phyloP scores from a whole-genome alignment of 2,888 invertebrate species.

The Tipula lateralis region DNA sequence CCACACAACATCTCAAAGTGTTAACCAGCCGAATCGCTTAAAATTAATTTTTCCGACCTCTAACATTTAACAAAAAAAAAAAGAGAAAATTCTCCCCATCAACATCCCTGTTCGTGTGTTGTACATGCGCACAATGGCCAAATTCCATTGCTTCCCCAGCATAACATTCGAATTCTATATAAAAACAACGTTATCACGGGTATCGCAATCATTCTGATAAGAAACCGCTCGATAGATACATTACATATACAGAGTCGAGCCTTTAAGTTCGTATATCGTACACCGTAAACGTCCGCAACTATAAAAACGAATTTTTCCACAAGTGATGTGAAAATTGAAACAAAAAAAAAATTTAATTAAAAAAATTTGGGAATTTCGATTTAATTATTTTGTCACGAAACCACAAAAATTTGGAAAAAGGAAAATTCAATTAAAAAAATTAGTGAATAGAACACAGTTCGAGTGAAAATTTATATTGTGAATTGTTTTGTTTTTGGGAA shows the following conservation, averaged over 20 bases:
- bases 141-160: not conserved
- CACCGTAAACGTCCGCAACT: not conserved
- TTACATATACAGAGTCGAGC: not conserved
- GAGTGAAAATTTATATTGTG: not conserved
- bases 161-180: not conserved
- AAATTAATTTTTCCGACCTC: not conserved
- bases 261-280: not conserved
- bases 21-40: not conserved
- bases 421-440: not conserved
- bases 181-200: not conserved
- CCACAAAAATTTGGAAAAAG: not conserved
- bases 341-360: not conserved
- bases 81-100: not conserved
- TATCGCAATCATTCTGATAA: not conserved
- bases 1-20: not conserved
- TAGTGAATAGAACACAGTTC: not conserved
- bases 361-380: not conserved
- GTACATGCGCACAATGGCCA: not conserved
- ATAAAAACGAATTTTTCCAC: not conserved
- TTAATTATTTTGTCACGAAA: constrained; percentile 6
- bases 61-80: not conserved
- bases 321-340: not conserved
- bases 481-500: not conserved
- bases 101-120: not conserved
- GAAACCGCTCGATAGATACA: not conserved